Percentiles rank a stretch among this genome's conserved stretches.
Evolutionary conservation across 2,888 invertebrate species (phyloP).

Genomic region (Melikaiella ostensackeni): DNA sequence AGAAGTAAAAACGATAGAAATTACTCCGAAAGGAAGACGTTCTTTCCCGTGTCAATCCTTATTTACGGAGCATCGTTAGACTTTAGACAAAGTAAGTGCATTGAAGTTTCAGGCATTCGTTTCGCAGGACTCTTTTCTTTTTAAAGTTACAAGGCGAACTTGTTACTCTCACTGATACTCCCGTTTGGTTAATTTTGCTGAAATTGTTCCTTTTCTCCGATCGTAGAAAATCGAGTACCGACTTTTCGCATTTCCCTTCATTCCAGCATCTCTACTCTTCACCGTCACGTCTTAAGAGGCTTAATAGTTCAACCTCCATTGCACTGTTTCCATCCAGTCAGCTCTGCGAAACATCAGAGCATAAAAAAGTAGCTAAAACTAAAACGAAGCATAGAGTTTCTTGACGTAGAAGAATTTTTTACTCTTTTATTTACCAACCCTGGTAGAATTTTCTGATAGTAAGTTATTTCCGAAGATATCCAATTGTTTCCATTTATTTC

Average conservation of each 20-base stretch:
- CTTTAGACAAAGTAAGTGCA: constrained; percentile 39
- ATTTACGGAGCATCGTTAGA: constrained; percentile 38
- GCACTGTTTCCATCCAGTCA: background rate
- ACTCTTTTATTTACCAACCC: background rate
- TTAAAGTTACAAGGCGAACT: constrained; percentile 9
- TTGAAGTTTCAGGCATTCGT: constrained; percentile 21
- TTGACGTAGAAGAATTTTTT: background rate
- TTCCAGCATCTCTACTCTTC: background rate
- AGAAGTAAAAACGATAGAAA: constrained; percentile 37
- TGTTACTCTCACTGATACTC: constrained; percentile 15
- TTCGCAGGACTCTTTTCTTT: constrained; percentile 32
- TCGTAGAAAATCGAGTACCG: constrained; percentile 16
- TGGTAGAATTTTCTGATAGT: too few relatives aligned
- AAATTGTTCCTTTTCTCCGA: background rate
- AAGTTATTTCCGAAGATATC: too few relatives aligned
- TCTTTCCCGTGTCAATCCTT: constrained; percentile 28
- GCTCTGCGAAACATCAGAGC: background rate
- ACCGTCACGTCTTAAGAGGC: constrained; percentile 29
- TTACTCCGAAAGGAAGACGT: constrained; percentile 19
- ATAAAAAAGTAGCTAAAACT: background rate
- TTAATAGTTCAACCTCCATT: constrained; percentile 27
- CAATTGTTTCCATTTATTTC: too few relatives aligned
- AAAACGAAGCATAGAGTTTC: background rate
- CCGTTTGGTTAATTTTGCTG: constrained; percentile 25
- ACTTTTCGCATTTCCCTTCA: constrained; percentile 36